Base-by-base conservation (phyloP, 2,113 vertebrate species). In the Psophia crepitans region DNA sequence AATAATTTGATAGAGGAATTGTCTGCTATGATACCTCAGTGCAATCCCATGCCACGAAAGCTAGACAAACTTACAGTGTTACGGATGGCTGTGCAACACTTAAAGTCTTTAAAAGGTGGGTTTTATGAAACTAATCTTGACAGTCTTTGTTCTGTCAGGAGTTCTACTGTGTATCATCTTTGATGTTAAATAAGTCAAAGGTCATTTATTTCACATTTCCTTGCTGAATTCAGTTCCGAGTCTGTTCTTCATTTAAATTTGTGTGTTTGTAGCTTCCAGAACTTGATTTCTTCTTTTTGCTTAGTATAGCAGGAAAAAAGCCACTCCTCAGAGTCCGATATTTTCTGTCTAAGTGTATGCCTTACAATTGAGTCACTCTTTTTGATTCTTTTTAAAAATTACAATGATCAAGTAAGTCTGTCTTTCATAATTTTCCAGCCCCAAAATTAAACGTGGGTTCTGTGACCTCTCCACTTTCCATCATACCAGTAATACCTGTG, bases 1-100 rank as follows among this genome's bases (percentile, higher is more conserved):
- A 99, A 99, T 96, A 98, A 98, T 75, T 91, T 99, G 75, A 99
- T 99, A 65, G 99, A 99, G 88, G 99, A 99, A 85, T 97, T 99
- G 37, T 99, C 99, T 21, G 98, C 98, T 44, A 99, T 99, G 99
- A 99, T 99, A 93, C 99, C 99, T 19, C 98, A 98, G 41, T 99
- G 98, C 97, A 99, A 98, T 93, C 98, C 99, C 37, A 91, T 98
- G 98, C 98, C 99, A 46, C 98, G 98, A 18, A 99, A 99, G 74
- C 97, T 99, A 74, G 99, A 99, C 97, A 99, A 99, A 80, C 99
- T 99, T 39, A 99, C 99, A 7, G 99, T 99, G 63, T 97, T 99
- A 79, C 98, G 99, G 80, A 98, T 99, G 99, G 99, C 99, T 18
- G 99, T 99, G 46, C 98, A 99, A 75, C 99, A 99, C 95, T 97